Base-by-base conservation (phyloP, 2,113 vertebrate genomes). In the Gorilla gorilla region DNA sequence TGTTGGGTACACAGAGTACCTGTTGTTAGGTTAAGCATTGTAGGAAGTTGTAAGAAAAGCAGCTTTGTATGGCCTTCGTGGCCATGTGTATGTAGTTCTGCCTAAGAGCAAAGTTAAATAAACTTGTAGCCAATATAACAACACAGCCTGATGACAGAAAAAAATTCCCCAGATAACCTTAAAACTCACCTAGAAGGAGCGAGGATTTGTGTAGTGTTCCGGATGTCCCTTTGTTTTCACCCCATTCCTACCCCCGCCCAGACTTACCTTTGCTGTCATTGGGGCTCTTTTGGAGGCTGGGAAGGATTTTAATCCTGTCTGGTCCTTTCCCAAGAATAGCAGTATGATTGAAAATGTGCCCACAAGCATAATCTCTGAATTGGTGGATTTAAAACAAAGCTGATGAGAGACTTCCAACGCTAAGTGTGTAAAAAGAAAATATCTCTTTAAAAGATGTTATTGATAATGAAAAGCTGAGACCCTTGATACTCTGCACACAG, bases 291-390 rank as follows among this genome's bases (percentile, higher is more conserved):
- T 38, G 73, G 61, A 79, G 89, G 64, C 68, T 76, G 40, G 66
- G 57, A 82, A 73, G 55, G 55, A 14, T 82, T 82, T 90, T 23
- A 50, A 80, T 95, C 52, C 80, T 40, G 76, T 57, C 55, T 79
- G 90, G 90, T 61, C 59, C 45, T 95, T 40, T 92, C 61, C 59
- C 88, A 89, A 94, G 64, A 76, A 94, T 57, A 95, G 55, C 30
- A 43, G 55, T 64, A 18, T 95, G 82, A 97, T 93, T 96, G 95
- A 95, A 93, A 97, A 89, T 89, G 50, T 94, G 92, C 81, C 57
- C 35, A 40, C 16, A 72, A 50, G 81, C 66, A n/a, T 93, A 92
- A 90, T 88, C 76, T 93, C 72, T 57, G 57, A 86, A 84, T 84
- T 84, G 81, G 66, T 66, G 85, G 93, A 82, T 93, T 94, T 91